Evolutionary conservation across 2,797 vertebrate species (phyloP).

Genomic region (Rhinella marina): DNA sequence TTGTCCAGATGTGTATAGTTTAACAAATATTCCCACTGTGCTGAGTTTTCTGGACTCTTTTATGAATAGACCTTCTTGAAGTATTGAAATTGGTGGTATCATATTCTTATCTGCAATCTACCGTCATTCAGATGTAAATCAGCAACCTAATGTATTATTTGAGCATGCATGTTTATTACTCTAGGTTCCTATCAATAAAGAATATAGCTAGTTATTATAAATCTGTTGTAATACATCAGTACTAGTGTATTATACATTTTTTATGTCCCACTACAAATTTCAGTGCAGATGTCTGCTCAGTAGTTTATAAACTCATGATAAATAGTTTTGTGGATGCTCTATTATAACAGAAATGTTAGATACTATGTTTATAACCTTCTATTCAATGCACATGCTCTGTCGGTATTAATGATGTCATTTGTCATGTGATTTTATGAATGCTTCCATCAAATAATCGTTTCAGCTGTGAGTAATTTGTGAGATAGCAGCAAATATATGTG

Average conservation of each 20-base stretch:
- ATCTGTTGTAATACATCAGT: not conserved
- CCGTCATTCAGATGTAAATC: not conserved
- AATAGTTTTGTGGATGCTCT: not conserved
- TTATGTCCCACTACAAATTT: not conserved
- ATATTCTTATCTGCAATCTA: too few relatives aligned
- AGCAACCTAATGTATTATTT: not conserved
- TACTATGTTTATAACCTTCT: not conserved
- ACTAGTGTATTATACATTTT: not conserved
- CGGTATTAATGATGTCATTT: slow-evolving; percentile 28
- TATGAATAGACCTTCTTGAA: too few relatives aligned
- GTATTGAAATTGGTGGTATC: too few relatives aligned
- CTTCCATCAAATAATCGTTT: slow-evolving; percentile 9
- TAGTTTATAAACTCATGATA: not conserved
- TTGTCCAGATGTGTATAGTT: too few relatives aligned
- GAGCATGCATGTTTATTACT: not conserved
- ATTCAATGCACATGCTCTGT: not conserved
- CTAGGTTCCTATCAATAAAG: not conserved
- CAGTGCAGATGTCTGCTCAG: not conserved
- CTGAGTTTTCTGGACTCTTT: too few relatives aligned
- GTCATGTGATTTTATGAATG: slow-evolving; percentile 27
- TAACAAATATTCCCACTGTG: too few relatives aligned
- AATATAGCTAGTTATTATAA: not conserved
- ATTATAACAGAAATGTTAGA: not conserved
- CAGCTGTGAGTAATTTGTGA: not conserved
- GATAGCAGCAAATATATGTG: slow-evolving; percentile 5